Conservation (phyloP, 2,888 invertebrate genomes). For the Phalangium opilio region DNA sequence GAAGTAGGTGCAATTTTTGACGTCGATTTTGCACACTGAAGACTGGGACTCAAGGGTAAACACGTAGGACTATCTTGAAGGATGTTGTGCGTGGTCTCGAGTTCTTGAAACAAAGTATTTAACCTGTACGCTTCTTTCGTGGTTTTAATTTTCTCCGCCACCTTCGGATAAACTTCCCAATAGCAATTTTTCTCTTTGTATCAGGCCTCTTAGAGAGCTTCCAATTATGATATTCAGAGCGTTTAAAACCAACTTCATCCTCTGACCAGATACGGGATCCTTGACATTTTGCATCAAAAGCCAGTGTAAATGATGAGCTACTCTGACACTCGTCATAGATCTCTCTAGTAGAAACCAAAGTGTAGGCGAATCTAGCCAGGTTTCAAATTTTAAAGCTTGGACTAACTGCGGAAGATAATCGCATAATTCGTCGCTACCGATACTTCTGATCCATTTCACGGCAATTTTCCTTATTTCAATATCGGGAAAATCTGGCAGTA, state of each 20-base stretch:
- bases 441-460: slow-evolving; percentile 57
- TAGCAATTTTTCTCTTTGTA: slow-evolving; percentile 67
- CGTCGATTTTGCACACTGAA: slow-evolving; percentile 53
- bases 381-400: slow-evolving; percentile 56
- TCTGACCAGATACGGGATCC: slow-evolving; percentile 35
- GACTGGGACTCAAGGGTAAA: slow-evolving; percentile 66
- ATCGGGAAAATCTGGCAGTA: slow-evolving; percentile 90
- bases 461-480: slow-evolving; percentile 69
- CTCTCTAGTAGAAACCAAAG: slow-evolving; percentile 66
- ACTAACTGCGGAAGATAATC: slow-evolving; percentile 86
- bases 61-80: slow-evolving; percentile 52
- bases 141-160: slow-evolving; percentile 29
- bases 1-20: slow-evolving; percentile 76
- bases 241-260: slow-evolving; percentile 70
- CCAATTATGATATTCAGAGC: slow-evolving; percentile 74
- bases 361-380: slow-evolving; percentile 73
- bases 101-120: slow-evolving; percentile 52
- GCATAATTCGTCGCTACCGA: slow-evolving; percentile 73
- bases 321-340: slow-evolving; percentile 67
- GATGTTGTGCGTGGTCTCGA: slow-evolving; percentile 45
- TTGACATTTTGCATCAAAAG: slow-evolving; percentile 39
- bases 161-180: slow-evolving; percentile 43
- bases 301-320: slow-evolving; percentile 94
- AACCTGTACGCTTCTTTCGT: slow-evolving; percentile 62
- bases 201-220: slow-evolving; percentile 58